Evolutionary conservation across 2,888 invertebrate genomes (phyloP), one percentile per base, ranked within the genome.

Genomic region (Tolmerus cingulatus): DNA sequence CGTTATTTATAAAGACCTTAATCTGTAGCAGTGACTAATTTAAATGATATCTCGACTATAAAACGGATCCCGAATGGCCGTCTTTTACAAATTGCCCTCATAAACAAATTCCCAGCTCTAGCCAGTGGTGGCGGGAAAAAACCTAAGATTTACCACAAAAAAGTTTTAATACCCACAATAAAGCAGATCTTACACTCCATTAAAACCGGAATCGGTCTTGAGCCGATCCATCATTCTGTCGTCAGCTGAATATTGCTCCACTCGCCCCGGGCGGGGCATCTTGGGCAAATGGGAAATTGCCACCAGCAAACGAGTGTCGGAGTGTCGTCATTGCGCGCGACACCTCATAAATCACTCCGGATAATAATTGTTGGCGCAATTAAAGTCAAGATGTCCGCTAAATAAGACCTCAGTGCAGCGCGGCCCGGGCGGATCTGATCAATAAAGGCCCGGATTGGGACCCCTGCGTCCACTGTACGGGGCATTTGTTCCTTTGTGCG

Each of bases 291-390:
- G 51, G 30, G 1, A 57, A 82, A 66, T 82, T 51, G 82, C 57
- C 57, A 66, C 57, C 82, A 79, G 34, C 16, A 51, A n/a, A 34
- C 27, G 57, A 40, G 27, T 43, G 55, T 66, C 82, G 12, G 66
- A 40, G 27, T 43, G 55, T 66, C 82, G 12, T 82, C 66, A 66
- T 37, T 82, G 82, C 82, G 34, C 66, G 40, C 82, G 57, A 82
- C 82, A 82, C 82, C 57, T 66, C 57, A 82, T 82, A 82, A 82
- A 82, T 82, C 82, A 82, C 66, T 82, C 40, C 23, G 82, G 23
- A 66, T 34, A 82, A 57, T 82, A 82, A 82, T 82, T 82, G 82
- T 82, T 82, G 51, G 23, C 37, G 82, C 82, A 82, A 82, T 82
- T 82, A 82, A 57, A 57, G 82, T 66, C 82, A 82, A 82, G 82